A percentile compares a stretch with the other conserved stretches of the same genome.
phyloP scores from a whole-genome alignment of 2,888 invertebrate genomes.

The Bombyx huttoni region DNA sequence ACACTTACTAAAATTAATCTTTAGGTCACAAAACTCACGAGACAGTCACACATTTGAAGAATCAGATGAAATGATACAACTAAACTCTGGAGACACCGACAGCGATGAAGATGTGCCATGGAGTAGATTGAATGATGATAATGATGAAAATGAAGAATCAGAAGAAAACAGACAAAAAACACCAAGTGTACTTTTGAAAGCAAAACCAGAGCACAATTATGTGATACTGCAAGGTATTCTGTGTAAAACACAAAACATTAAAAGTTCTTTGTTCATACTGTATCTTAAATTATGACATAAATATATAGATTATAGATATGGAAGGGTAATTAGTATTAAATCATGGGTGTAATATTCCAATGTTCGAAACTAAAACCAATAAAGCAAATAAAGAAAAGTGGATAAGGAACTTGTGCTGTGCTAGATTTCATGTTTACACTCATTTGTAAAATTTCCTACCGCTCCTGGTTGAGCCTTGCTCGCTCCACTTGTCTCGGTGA shows the following conservation, averaged over 20 bases:
- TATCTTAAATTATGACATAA: too few species aligned
- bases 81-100: constrained; percentile 30
- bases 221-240: constrained; percentile 62
- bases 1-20: too few species aligned
- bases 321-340: too few species aligned
- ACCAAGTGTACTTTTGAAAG: constrained; percentile 66
- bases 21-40: constrained; percentile 20
- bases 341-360: too few species aligned
- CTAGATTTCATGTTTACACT: too few species aligned
- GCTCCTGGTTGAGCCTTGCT: too few species aligned
- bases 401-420: too few species aligned
- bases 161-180: constrained; percentile 36
- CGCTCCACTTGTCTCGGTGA: too few species aligned
- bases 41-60: constrained; percentile 23
- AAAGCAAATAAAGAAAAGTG: too few species aligned
- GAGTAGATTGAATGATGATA: constrained; percentile 12
- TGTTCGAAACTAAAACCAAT: too few species aligned
- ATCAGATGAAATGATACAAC: constrained; percentile 22
- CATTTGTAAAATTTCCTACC: too few species aligned
- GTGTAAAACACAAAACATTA: background rate
- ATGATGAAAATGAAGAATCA: constrained; percentile 17
- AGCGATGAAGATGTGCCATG: constrained; percentile 33
- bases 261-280: background rate
- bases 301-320: too few species aligned
- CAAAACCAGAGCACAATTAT: constrained; percentile 79